Conservation (phyloP, 2,888 invertebrate genomes). For the Dasysyrphus tricinctus region DNA sequence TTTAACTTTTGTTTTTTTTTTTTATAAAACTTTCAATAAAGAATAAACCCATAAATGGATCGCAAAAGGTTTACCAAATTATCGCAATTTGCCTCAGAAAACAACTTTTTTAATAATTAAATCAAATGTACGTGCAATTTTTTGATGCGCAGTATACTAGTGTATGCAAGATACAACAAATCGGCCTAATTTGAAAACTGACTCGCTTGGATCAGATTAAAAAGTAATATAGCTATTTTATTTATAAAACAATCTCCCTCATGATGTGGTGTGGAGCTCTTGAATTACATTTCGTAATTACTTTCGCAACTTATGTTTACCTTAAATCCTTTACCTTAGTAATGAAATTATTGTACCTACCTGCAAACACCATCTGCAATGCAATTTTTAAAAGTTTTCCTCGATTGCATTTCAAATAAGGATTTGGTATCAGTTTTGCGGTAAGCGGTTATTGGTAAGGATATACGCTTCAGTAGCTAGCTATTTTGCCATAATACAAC, state of each 20-base stretch:
- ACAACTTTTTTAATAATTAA: too few relatives aligned
- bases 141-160: too few relatives aligned
- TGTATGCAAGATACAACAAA: too few relatives aligned
- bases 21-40: too few relatives aligned
- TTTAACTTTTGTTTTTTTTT: too few relatives aligned
- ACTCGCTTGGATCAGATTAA: too few relatives aligned
- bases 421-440: slow-evolving; percentile 24
- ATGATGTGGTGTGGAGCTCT: neutral
- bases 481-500: neutral
- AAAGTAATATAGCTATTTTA: too few relatives aligned
- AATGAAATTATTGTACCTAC: neutral
- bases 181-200: too few relatives aligned
- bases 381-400: slow-evolving; percentile 17
- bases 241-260: neutral
- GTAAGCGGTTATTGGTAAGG: slow-evolving; percentile 25
- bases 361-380: neutral
- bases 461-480: slow-evolving; percentile 4
- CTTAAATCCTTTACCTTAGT: neutral
- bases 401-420: slow-evolving; percentile 26
- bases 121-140: too few relatives aligned
- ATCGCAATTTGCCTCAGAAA: too few relatives aligned
- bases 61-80: too few relatives aligned
- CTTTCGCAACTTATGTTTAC: slow-evolving; percentile 7
- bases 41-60: too few relatives aligned
- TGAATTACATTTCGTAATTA: neutral